These are phyloP conservation scores for Tolypeutes matacus DNA, from an alignment of 2,797 vertebrate species.

Conservation along the genomic window DNA sequence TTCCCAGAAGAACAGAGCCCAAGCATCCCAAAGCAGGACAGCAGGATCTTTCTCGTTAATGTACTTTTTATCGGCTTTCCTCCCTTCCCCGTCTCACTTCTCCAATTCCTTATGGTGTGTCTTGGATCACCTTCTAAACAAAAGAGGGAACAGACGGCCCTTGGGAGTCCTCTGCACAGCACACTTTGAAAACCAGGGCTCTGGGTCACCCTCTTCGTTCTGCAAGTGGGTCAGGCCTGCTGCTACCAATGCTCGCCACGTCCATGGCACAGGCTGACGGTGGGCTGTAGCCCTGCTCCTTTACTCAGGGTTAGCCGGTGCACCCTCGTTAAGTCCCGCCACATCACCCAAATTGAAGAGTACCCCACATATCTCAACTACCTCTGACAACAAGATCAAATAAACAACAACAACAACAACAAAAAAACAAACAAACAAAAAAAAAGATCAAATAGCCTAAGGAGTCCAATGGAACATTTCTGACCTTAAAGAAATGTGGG, in stretches of 20 bases:
- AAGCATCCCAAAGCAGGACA: background rate
- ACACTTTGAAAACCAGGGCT: constrained; percentile 46
- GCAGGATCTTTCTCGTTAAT: background rate
- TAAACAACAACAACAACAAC: too few species aligned
- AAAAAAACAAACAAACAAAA: too few species aligned
- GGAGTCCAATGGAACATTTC: background rate
- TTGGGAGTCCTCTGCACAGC: too few species aligned
- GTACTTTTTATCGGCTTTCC: background rate
- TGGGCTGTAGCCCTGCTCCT: background rate
- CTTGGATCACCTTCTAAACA: background rate
- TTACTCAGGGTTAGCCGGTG: too few species aligned
- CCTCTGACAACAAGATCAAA: background rate
- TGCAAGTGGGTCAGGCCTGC: background rate
- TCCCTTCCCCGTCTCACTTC: background rate
- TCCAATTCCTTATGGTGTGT: background rate
- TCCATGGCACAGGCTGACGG: background rate
- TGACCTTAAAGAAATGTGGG: background rate
- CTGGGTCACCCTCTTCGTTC: background rate
- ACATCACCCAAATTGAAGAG: background rate
- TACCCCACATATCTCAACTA: background rate
- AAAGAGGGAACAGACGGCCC: background rate
- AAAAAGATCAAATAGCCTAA: too few species aligned
- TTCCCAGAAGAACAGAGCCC: background rate
- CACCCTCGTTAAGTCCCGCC: background rate
- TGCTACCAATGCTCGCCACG: background rate